A percentile compares a stretch with the other conserved stretches of the same genome.
These are phyloP conservation scores for Gambusia affinis DNA, from an alignment of 2,113 vertebrate species.

Conservation along the genomic window DNA sequence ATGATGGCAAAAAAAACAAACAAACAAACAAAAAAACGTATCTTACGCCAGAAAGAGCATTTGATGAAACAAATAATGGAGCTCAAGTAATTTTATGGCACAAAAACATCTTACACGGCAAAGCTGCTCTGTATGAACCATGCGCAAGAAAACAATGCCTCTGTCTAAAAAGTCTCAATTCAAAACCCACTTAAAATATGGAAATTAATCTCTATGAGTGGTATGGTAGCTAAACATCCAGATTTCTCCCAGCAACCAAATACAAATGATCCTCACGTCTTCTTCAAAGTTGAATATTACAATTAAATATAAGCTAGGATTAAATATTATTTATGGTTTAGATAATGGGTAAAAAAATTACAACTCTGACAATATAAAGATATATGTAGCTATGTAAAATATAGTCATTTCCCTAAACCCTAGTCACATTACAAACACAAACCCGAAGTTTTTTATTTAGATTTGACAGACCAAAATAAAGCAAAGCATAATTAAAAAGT, in stretches of 20 bases:
- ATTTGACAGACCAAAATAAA: neutral
- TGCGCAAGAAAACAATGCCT: slow-evolving; percentile 4
- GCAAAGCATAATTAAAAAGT: neutral
- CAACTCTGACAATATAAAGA: too few relatives aligned
- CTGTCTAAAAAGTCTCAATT: neutral
- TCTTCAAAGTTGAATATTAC: neutral
- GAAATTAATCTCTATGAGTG: neutral
- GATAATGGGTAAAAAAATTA: slow-evolving; percentile 20
- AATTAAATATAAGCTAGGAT: neutral
- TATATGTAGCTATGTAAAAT: too few relatives aligned
- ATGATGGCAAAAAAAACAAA: slow-evolving; percentile 22
- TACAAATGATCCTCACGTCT: neutral
- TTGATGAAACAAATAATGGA: slow-evolving; percentile 38
- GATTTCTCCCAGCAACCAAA: neutral
- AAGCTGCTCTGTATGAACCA: slow-evolving; percentile 30
- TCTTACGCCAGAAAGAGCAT: slow-evolving; percentile 20
- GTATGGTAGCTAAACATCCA: neutral
- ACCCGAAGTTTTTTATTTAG: neutral
- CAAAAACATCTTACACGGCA: slow-evolving; percentile 19
- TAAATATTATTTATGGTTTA: neutral
- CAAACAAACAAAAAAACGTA: too few relatives aligned
- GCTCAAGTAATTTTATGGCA: slow-evolving; percentile 15
- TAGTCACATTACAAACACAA: neutral
- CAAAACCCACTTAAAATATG: neutral
- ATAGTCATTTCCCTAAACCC: too few relatives aligned